These are phyloP conservation scores for Agonum fuliginosum DNA, from an alignment of 2,888 invertebrate species.

Conservation along the genomic window DNA sequence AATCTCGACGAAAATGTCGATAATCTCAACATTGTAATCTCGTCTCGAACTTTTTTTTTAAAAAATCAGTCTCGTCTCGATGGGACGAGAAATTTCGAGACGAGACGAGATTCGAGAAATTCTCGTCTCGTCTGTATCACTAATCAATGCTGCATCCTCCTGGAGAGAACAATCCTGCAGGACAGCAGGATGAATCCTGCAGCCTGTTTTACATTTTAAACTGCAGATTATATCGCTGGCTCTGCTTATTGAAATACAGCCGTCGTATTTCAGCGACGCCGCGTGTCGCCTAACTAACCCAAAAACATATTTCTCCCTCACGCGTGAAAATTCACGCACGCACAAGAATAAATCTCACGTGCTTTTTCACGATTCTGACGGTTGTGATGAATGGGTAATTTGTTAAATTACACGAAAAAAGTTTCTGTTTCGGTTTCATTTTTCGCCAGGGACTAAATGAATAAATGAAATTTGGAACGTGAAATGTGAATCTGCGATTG, in stretches of 20 bases:
- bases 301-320: constrained; percentile 46
- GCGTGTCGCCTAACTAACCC: constrained; percentile 43
- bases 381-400: constrained; percentile 50
- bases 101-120: too few relatives aligned
- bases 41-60: too few relatives aligned
- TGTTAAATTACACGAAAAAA: constrained; percentile 53
- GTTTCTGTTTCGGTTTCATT: constrained; percentile 28
- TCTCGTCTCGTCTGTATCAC: too few relatives aligned
- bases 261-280: constrained; percentile 5
- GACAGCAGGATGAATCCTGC: neutral
- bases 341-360: constrained; percentile 25
- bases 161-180: neutral
- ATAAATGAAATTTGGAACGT: constrained; percentile 42
- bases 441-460: constrained; percentile 27
- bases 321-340: constrained; percentile 29
- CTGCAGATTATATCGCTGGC: constrained; percentile 51
- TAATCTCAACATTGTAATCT: too few relatives aligned
- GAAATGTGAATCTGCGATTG: constrained; percentile 25
- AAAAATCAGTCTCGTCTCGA: too few relatives aligned
- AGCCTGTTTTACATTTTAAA: constrained; percentile 55
- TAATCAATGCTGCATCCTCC: too few relatives aligned
- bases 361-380: constrained; percentile 44
- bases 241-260: constrained; percentile 50
- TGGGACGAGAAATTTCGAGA: too few relatives aligned
- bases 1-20: too few relatives aligned